Base-by-base conservation (phyloP, 2,888 invertebrate genomes). In the Liodrosophila aerea region DNA sequence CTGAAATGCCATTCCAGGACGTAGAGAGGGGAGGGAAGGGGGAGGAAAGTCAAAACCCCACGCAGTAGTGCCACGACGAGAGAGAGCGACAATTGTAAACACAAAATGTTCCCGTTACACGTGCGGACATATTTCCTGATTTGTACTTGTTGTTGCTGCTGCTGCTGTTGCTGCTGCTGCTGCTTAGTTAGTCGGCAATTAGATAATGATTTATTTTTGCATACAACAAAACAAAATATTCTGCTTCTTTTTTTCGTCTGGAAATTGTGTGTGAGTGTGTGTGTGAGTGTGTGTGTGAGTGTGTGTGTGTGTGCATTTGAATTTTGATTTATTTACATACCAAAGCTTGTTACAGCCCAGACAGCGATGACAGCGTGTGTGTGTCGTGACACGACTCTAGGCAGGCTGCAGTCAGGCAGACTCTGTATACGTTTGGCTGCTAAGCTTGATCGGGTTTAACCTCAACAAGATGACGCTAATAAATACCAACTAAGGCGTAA, bases 141-240 rank as follows among this genome's bases (percentile, higher is more conserved):
- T 33, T 49, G 11, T 18, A 29, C 7, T 37, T 57, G 36, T 41
- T 53, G n/a, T 44, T 45, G 37, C 49, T n/a, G n/a, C n/a, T n/a
- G n/a, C n/a, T 57, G 36, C 39, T 53, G n/a, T 44, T 45, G 37
- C 49, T 57, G 36, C 39, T 53, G n/a, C 40, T 45, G 37, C 49
- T 66, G 58, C 56, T 67, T 64, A 70, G 67, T 67, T 71, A 59
- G 62, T 69, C 57, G 61, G 64, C 73, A 83, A 78, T 78, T 83
- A 80, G 83, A 78, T 80, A 78, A 80, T 78, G 66, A 76, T 78
- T 78, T 78, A 83, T 78, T 78, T 78, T 78, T 65, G 80, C 76
- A 65, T 68, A 71, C 73, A 72, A 64, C 51, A 58, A 49, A 22
- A 22, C 5, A 5, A 22, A 5, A 22, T 22, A 4, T 22, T 22